Evolutionary conservation across 2,888 invertebrate species (phyloP).

Genomic region (Digitonthophagus gazella): DNA sequence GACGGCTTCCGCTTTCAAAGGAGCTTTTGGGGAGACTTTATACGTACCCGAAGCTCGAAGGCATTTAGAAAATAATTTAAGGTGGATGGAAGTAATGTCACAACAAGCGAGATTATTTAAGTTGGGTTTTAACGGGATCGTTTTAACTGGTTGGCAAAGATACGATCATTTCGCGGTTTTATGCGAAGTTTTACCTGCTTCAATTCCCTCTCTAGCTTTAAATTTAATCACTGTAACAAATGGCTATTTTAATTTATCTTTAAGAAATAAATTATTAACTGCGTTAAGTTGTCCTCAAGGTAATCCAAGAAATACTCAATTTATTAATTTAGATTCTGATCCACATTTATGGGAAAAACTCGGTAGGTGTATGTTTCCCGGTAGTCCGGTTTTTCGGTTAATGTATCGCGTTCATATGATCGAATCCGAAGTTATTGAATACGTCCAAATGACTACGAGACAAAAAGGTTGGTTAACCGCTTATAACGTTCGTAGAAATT

Average conservation of each 20-base stretch:
- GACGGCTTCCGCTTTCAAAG: constrained; percentile 75
- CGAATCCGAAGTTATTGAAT: constrained; percentile 50
- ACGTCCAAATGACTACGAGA: constrained; percentile 43
- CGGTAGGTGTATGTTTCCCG: constrained; percentile 64
- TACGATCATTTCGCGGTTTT: constrained; percentile 71
- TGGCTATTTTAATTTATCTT: constrained; percentile 60
- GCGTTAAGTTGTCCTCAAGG: constrained; percentile 57
- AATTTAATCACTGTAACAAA: constrained; percentile 58
- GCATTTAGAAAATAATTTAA: constrained; percentile 68
- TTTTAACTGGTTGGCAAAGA: constrained; percentile 61
- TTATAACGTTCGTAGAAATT: constrained; percentile 68
- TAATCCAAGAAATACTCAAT: constrained; percentile 45
- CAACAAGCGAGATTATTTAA: constrained; percentile 58
- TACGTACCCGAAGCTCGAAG: constrained; percentile 65
- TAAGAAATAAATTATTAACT: constrained; percentile 51
- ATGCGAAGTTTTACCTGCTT: constrained; percentile 66
- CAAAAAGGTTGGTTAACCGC: constrained; percentile 66
- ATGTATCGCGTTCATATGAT: constrained; percentile 51
- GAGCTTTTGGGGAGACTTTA: constrained; percentile 70
- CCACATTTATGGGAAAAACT: constrained; percentile 63
- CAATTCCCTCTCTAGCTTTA: constrained; percentile 64
- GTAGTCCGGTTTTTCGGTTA: constrained; percentile 56
- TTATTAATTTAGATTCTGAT: constrained; percentile 60
- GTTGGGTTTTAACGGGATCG: constrained; percentile 56
- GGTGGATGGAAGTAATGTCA: constrained; percentile 67